These are phyloP conservation scores for Triops cancriformis DNA, from an alignment of 1,140 invertebrate genomes.

Conservation along the genomic window DNA sequence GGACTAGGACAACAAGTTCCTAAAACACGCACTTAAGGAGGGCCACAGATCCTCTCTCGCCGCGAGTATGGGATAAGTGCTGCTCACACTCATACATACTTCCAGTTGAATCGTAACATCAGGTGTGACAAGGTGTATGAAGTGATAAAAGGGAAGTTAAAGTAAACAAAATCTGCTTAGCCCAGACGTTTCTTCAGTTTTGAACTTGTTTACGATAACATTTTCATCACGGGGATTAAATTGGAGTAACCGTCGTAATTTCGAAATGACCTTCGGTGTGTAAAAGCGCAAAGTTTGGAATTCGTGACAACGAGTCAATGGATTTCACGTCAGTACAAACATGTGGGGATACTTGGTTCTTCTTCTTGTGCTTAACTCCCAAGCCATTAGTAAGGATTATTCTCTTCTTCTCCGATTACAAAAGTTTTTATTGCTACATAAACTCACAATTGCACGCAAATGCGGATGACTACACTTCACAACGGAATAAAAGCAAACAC, in stretches of 20 bases:
- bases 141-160: constrained; percentile 11
- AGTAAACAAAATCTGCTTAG: not conserved
- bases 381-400: too few relatives aligned
- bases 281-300: not conserved
- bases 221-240: not conserved
- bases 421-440: too few relatives aligned
- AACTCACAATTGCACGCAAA: too few relatives aligned
- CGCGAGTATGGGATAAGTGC: not conserved
- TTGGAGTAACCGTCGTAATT: not conserved
- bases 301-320: not conserved
- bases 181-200: not conserved
- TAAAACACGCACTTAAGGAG: not conserved
- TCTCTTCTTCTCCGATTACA: too few relatives aligned
- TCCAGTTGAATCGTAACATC: not conserved
- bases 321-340: not conserved
- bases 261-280: not conserved
- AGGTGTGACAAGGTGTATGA: not conserved
- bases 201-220: constrained; percentile 3
- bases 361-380: not conserved
- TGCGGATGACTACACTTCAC: too few relatives aligned
- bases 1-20: not conserved
- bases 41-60: not conserved
- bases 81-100: not conserved
- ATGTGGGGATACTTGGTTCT: not conserved
- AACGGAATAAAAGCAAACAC: too few relatives aligned